phyloP scores from a whole-genome alignment of 2,113 vertebrate genomes.

The Phaethornis superciliosus region DNA sequence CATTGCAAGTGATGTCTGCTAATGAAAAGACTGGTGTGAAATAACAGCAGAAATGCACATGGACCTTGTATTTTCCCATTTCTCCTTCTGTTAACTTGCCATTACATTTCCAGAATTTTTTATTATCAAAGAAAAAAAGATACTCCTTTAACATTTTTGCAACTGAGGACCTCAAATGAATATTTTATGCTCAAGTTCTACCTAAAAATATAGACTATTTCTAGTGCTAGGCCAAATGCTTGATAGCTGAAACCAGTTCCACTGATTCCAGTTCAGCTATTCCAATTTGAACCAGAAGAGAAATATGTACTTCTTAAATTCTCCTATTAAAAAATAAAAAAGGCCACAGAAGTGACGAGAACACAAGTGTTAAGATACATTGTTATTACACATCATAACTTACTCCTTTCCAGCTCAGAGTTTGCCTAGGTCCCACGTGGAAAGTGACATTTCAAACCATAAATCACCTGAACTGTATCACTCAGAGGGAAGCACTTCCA shows the following conservation, averaged over 20 bases:
- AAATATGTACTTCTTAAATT: background rate
- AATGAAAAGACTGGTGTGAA: background rate
- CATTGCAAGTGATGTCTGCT: background rate
- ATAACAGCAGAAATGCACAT: background rate
- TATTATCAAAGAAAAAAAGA: background rate
- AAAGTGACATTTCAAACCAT: background rate
- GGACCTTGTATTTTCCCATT: background rate
- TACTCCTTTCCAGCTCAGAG: background rate
- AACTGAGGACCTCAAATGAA: background rate
- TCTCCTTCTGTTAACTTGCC: background rate
- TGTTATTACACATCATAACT: background rate
- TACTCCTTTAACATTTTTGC: background rate
- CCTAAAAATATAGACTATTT: background rate
- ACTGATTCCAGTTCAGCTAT: background rate
- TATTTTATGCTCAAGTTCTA: background rate
- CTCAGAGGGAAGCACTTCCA: background rate
- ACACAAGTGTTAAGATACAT: background rate
- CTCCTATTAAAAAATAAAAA: background rate
- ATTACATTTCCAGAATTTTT: background rate
- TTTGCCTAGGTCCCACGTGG: background rate
- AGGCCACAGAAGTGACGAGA: background rate
- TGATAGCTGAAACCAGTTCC: background rate
- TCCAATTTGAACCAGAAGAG: background rate
- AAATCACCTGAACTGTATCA: background rate
- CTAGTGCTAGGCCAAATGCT: background rate